A percentile compares a stretch with the other conserved stretches of the same genome.
Conservation (phyloP, 2,888 invertebrate species). For the Eurytoma californica region DNA sequence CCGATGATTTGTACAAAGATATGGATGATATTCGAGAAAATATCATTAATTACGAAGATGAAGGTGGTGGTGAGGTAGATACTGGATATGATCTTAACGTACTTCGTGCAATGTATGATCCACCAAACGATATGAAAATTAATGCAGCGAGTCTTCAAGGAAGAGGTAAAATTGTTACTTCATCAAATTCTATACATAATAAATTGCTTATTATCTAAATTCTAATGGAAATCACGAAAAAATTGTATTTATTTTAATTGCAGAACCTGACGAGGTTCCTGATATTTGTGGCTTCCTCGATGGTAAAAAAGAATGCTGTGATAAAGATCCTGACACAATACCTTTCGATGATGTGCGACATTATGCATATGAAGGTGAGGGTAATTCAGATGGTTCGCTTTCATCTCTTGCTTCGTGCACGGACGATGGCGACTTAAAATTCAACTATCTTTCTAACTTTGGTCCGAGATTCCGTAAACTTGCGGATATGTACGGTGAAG, state of each 20-base stretch:
- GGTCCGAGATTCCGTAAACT: slow-evolving; percentile 96
- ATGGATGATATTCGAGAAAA: slow-evolving; percentile 98
- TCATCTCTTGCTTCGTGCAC: slow-evolving; percentile 94
- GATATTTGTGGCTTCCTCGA: slow-evolving; percentile 94
- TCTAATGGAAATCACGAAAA: not conserved
- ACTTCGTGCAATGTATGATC: slow-evolving; percentile 82
- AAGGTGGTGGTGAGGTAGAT: slow-evolving; percentile 98
- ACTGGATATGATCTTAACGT: slow-evolving; percentile 93
- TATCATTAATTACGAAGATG: slow-evolving; percentile 97
- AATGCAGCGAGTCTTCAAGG: slow-evolving; percentile 73
- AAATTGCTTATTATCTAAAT: not conserved
- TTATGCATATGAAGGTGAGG: slow-evolving; percentile 98
- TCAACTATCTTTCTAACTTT: slow-evolving; percentile 95
- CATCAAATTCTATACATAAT: not conserved
- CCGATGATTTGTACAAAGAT: slow-evolving; percentile 92
- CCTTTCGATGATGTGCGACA: slow-evolving; percentile 98
- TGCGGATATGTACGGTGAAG: slow-evolving; percentile 96
- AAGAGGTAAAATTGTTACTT: slow-evolving; percentile 72
- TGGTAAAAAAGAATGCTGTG: slow-evolving; percentile 91
- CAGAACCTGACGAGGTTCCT: slow-evolving; percentile 81
- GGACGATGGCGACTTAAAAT: slow-evolving; percentile 94
- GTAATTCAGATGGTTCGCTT: slow-evolving; percentile 92
- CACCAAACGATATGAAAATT: slow-evolving; percentile 77
- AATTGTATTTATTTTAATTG: slow-evolving; percentile 50
- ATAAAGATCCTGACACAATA: slow-evolving; percentile 92